Evolutionary conservation across 2,113 vertebrate species (phyloP).

Genomic region (Pterophyllum scalare): DNA sequence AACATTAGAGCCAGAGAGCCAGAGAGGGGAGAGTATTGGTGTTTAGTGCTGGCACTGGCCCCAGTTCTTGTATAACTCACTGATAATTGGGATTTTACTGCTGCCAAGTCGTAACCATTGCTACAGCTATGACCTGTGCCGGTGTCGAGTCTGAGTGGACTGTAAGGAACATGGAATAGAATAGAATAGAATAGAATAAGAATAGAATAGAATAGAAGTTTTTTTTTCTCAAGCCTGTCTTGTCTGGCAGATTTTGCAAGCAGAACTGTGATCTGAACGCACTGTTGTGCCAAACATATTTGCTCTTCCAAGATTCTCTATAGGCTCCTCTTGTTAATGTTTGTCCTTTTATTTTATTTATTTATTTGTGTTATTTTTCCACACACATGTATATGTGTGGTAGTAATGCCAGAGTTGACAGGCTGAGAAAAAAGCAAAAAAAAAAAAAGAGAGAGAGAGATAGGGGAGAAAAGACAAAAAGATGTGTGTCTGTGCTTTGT

Average conservation of each 20-base stretch:
- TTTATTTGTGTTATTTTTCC: no score
- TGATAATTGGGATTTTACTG: slow-evolving; percentile 54
- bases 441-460: no score
- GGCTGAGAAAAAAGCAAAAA: no score
- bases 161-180: not conserved
- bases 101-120: slow-evolving; percentile 41
- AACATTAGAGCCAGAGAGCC: not conserved
- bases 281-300: no score
- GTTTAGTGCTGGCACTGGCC: slow-evolving; percentile 26
- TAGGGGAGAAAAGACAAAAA: not conserved
- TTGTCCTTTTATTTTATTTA: no score
- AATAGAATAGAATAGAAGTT: not conserved
- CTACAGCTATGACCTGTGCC: slow-evolving; percentile 16
- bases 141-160: not conserved
- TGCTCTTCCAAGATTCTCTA: no score
- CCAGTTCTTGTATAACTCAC: slow-evolving; percentile 44
- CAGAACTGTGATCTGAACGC: no score
- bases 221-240: no score
- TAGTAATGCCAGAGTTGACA: no score
- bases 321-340: no score
- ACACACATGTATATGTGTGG: no score
- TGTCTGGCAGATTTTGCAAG: no score
- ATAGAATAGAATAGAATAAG: not conserved
- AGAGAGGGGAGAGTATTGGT: not conserved
- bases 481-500: not conserved